Evolutionary conservation across 2,797 vertebrate genomes (phyloP), one percentile per base, ranked within the genome.

Genomic region (Dipus sagitta): DNA sequence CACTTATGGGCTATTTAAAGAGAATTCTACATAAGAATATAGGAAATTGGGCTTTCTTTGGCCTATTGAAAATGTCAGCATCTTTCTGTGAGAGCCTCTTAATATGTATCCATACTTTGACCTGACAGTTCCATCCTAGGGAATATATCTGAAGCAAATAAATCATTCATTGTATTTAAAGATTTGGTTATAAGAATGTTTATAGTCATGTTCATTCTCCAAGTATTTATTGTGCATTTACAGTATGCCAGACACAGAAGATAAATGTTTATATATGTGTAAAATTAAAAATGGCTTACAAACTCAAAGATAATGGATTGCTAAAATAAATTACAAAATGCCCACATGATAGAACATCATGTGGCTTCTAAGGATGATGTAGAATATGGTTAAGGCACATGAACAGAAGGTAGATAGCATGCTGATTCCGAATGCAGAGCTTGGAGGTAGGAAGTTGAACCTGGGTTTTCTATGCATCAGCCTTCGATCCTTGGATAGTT

Each of bases 171-270:
- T 85, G 12, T 64, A 2, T 68, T 90, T 93, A 60, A 94, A 93
- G 30, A 80, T 23, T 86, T 88, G 90, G 13, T 28, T 47, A 4
- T 64, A 88, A 83, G 32, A 64, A 72, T 77, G 79, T 71, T 93
- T 47, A 80, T 62, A 88, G 23, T 82, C 58, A 30, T 38, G 3
- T 81, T 62, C n/a, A 38, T 32, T 26, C 26, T 81, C 67, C 23
- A 94, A 65, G 72, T 95, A 64, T 67, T 81, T 82, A 67, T 58
- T 76, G 91, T 70, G 78, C 14, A 65, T 42, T 86, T 93, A 89
- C 30, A 64, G 10, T 67, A 54, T 79, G 6, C 30, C 38, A 47
- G 34, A 3, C 30, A 26, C 42, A 68, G 30, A 62, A 71, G 13
- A 78, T 30, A 85, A 92, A 85, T 77, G 24, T 34, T 88, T 47